Conservation (phyloP, 2,113 vertebrate genomes). For the Melospiza georgiana region DNA sequence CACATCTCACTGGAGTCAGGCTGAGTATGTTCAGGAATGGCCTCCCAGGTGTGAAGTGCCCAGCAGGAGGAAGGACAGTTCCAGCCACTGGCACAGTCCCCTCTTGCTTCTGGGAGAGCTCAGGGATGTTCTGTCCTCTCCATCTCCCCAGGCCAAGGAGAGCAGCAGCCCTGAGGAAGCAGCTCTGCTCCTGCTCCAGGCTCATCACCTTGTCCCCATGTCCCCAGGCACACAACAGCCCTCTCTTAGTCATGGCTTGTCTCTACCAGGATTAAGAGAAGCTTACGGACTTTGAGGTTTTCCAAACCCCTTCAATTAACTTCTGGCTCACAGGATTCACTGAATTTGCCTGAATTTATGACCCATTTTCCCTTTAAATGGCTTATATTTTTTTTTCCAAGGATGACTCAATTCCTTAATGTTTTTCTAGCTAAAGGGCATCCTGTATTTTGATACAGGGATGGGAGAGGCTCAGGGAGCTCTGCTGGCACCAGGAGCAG, state of each 20-base stretch:
- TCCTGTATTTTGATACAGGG: slow-evolving; percentile 36
- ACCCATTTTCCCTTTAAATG: slow-evolving; percentile 56
- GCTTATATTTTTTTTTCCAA: slow-evolving; percentile 1
- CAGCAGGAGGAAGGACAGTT: not conserved
- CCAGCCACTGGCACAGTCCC: not conserved
- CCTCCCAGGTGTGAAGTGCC: not conserved
- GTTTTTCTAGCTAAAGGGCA: slow-evolving; percentile 64
- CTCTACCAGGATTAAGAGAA: slow-evolving; percentile 7
- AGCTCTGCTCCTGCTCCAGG: not conserved
- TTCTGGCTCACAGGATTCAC: slow-evolving; percentile 12
- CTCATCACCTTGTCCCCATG: rapidly evolving
- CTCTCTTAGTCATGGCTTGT: not conserved
- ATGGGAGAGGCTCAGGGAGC: not conserved
- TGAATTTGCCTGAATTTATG: slow-evolving; percentile 56
- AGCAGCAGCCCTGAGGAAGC: not conserved
- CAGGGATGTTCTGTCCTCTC: not conserved
- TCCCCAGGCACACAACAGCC: not conserved
- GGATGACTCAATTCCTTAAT: slow-evolving; percentile 40
- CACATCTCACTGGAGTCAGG: not conserved
- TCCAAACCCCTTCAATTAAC: slow-evolving; percentile 59
- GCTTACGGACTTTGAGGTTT: slow-evolving; percentile 29
- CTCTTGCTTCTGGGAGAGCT: not conserved
- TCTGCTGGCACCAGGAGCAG: not conserved
- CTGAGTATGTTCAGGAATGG: not conserved
- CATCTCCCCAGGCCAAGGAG: not conserved